Evolutionary conservation across 2,888 invertebrate species (phyloP), one percentile per base, ranked within the genome.

Genomic region (Beris chalybata): DNA sequence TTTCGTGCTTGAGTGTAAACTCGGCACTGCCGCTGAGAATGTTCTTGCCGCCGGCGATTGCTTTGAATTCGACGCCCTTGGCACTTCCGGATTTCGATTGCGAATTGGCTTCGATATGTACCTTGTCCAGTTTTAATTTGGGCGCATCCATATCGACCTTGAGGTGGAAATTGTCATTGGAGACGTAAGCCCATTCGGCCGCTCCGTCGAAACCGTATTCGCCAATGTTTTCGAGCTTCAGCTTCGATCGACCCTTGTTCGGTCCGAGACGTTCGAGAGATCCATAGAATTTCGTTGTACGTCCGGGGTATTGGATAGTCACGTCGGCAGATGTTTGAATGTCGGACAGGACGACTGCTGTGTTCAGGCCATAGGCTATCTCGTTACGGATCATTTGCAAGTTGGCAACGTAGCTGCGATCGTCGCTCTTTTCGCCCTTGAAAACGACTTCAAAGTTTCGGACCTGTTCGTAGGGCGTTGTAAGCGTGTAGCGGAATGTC

Each of bases 11-110:
- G 68, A 87, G 84, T 68, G 86, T 86, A 78, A 88, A 91, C 5
- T 85, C 87, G 2, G 89, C 88, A 74, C 87, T 88, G 71, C 92
- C 92, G 73, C 87, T 85, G 2, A 92, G 74, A 7, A 91, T 76
- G 63, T 87, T 87, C 15, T 72, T 73, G 66, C 85, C 85, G 4
- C 85, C 86, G 56, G 87, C 86, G 38, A 85, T 87, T 0, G 88
- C 84, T 1, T 82, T 79, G 73, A 92, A 83, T 68, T 86, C 84
- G 64, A 93, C 81, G 6, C 85, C 84, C 70, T 89, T 89, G 9
- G 38, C 9, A 66, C 82, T 83, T 64, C 83, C 86, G 0, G 83
- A 83, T 4, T 82, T 79, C 2, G 85, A 84, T 70, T 88, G 81
- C 5, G 85, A 84, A 70, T 87, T 87, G 5, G 89, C 84, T 66